Conservation (phyloP, 2,888 invertebrate species). For the Eulithis testata region DNA sequence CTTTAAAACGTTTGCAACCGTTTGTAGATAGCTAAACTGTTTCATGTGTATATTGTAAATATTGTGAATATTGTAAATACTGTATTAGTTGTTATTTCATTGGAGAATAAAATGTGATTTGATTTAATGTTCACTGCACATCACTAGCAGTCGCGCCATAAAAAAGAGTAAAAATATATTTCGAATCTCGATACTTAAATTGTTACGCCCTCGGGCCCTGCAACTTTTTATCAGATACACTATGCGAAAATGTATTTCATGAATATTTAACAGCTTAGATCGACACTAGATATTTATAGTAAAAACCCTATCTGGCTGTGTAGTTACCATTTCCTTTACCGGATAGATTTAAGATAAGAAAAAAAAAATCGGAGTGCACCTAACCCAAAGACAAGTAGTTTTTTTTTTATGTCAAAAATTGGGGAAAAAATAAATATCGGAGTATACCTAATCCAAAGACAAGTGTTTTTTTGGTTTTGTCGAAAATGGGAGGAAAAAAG, state of each 20-base stretch:
- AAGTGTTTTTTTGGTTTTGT: too few relatives aligned
- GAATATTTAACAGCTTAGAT: constrained; percentile 69
- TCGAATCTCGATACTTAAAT: constrained; percentile 67
- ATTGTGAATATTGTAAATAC: too few relatives aligned
- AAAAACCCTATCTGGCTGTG: constrained; percentile 49
- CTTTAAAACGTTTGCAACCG: too few relatives aligned
- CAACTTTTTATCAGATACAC: constrained; percentile 70
- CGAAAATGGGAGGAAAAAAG: too few relatives aligned
- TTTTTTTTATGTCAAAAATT: too few relatives aligned
- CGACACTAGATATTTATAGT: constrained; percentile 69
- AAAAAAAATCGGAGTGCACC: constrained; percentile 9
- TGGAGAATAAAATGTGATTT: too few relatives aligned
- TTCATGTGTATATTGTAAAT: too few relatives aligned
- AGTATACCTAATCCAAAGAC: too few relatives aligned
- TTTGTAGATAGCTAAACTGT: too few relatives aligned
- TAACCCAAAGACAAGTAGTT: too few relatives aligned
- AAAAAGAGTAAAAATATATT: constrained; percentile 51
- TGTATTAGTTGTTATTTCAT: too few relatives aligned
- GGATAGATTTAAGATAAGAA: constrained; percentile 47
- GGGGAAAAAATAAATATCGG: too few relatives aligned
- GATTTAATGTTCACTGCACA: constrained; percentile 4
- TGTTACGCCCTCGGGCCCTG: constrained; percentile 68
- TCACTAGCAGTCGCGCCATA: constrained; percentile 22
- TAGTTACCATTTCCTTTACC: constrained; percentile 58
- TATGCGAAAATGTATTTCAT: constrained; percentile 66